Evolutionary conservation across 2,888 invertebrate genomes (phyloP).

Genomic region (Thyatira batis): DNA sequence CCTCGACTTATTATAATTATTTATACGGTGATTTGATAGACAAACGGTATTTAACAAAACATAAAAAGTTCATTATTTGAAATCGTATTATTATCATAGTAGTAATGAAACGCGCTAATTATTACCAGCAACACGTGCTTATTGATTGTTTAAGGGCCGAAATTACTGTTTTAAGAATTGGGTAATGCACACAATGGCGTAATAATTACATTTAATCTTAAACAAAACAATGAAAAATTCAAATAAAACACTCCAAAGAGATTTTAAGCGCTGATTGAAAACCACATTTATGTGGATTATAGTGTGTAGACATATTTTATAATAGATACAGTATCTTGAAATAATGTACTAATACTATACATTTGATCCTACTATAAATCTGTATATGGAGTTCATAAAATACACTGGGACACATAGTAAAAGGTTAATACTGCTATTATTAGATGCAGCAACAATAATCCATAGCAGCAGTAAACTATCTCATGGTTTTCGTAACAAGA

Average conservation of each 20-base stretch:
- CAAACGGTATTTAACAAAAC: constrained; percentile 32
- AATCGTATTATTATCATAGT: not conserved
- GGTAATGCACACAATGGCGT: not conserved
- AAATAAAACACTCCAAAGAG: not conserved
- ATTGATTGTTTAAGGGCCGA: not conserved
- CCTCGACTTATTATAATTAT: constrained; percentile 9
- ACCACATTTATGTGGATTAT: constrained; percentile 13
- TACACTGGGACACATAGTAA: constrained; percentile 55
- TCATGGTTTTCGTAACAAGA: not conserved
- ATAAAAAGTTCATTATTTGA: constrained; percentile 6
- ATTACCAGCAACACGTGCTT: not conserved
- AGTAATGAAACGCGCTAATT: not conserved
- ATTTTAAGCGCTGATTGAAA: not conserved
- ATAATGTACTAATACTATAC: constrained; percentile 26
- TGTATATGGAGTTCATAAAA: constrained; percentile 56
- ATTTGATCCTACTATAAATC: constrained; percentile 45
- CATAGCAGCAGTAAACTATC: not conserved
- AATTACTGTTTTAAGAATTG: not conserved
- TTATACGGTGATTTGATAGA: constrained; percentile 15
- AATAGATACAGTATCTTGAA: not conserved
- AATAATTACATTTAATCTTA: not conserved
- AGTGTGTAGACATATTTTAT: constrained; percentile 12
- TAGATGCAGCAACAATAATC: constrained; percentile 57
- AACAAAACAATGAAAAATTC: not conserved
- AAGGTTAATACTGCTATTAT: constrained; percentile 65